Evolutionary conservation across 2,888 invertebrate genomes (phyloP).

Genomic region (Chalcis sispes): DNA sequence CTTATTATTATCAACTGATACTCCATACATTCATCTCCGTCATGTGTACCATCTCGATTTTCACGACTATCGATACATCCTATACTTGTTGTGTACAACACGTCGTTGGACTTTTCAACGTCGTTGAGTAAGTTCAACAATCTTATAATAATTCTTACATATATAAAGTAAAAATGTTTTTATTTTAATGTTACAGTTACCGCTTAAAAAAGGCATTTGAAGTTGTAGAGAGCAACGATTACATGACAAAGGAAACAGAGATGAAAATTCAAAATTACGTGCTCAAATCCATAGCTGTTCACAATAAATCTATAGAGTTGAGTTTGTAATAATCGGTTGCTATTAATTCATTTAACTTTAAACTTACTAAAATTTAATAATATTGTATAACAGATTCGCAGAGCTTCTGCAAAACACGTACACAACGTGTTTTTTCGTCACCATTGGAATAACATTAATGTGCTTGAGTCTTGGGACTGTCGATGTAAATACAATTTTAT

Average conservation of each 20-base stretch:
- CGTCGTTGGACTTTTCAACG: slow-evolving; percentile 17
- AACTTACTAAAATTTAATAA: neutral
- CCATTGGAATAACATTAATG: neutral
- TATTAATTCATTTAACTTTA: neutral
- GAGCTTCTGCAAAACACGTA: neutral
- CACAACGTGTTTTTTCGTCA: neutral
- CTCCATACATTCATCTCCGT: neutral
- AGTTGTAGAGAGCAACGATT: neutral
- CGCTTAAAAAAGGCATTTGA: neutral
- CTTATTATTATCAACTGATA: slow-evolving; percentile 5
- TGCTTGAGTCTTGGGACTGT: slow-evolving; percentile 15
- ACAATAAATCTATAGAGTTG: slow-evolving; percentile 2
- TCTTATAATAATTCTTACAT: neutral
- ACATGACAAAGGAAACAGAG: neutral
- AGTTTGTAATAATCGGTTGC: neutral
- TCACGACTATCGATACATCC: neutral
- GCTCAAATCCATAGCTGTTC: neutral
- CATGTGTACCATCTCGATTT: neutral
- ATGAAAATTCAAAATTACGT: slow-evolving; percentile 8
- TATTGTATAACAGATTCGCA: slow-evolving; percentile 15
- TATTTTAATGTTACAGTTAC: neutral
- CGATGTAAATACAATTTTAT: slow-evolving; percentile 15
- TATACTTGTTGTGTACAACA: slow-evolving; percentile 23
- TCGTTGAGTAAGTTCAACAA: slow-evolving; percentile 29
- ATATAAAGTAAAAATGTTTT: neutral